A percentile compares a stretch with the other conserved stretches of the same genome.
phyloP scores from a whole-genome alignment of 2,888 invertebrate species.

The Allophyes oxyacanthae region DNA sequence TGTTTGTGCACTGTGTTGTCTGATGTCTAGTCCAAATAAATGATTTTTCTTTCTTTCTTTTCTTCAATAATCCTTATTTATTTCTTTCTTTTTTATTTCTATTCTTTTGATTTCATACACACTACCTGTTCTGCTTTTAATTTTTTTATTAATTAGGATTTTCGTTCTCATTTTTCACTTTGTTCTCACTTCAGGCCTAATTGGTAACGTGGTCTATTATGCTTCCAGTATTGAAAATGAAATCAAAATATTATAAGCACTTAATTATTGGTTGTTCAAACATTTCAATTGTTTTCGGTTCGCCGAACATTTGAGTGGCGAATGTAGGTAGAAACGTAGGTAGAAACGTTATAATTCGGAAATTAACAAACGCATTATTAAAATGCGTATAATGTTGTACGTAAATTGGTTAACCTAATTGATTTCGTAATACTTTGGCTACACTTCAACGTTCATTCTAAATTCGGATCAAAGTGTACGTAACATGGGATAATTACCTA shows the following conservation, averaged over 20 bases:
- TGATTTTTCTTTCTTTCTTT: no score
- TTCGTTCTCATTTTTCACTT: no score
- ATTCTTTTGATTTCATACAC: no score
- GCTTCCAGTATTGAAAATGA: neutral
- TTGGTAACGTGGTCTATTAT: no score
- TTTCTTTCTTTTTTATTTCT: no score
- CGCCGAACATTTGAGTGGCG: constrained; percentile 20
- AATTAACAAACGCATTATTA: constrained; percentile 33
- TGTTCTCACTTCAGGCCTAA: neutral
- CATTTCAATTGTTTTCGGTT: constrained; percentile 17
- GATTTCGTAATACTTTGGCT: neutral
- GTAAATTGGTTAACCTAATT: constrained; percentile 7
- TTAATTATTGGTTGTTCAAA: constrained; percentile 1
- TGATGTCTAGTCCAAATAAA: no score
- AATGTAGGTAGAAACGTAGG: constrained; percentile 5
- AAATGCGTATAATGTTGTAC: constrained; percentile 33
- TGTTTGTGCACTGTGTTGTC: no score
- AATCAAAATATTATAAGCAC: constrained; percentile 14
- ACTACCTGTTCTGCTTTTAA: no score
- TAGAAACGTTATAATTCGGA: no score
- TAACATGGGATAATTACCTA: neutral
- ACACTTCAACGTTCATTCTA: constrained; percentile 12
- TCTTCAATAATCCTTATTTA: no score
- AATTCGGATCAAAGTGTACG: constrained; percentile 28
- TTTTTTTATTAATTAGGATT: no score